Evolutionary conservation across 2,113 vertebrate species (phyloP), one percentile per base, ranked within the genome.

Genomic region (Brachyhypopomus gauderio): DNA sequence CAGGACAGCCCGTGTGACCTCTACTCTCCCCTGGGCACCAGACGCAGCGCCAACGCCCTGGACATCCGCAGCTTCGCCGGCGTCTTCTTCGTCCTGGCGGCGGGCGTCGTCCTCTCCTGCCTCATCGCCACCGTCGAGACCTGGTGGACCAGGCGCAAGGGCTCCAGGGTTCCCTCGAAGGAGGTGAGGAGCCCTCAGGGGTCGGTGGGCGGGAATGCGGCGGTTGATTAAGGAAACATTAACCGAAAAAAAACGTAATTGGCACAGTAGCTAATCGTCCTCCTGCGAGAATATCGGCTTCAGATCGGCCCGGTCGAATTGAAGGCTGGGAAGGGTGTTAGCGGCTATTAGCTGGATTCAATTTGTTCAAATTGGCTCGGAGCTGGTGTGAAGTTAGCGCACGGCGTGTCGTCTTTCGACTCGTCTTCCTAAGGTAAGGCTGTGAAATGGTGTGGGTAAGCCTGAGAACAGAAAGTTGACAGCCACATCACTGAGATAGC

Each of bases 41-140:
- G 95, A 82, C 96, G 96, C 89, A 96, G 92, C 70, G 95, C 95
- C 89, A 96, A 92, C 9, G 96, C 97, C 80, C 92, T 99, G 90
- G 97, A 99, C 91, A 98, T 99, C 90, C 97, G 97, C 91, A 99
- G 97, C 90, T 98, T 99, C 77, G 96, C 97, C 3, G 98, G 98
- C 0, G 97, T 99, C 56, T 99, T 99, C 92, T 98, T 96, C 23
- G 96, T 99, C 89, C 93, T 99, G 72, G 98, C 98, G 1, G 98
- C 96, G 12, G 98, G 98, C 0, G 95, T 99, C 85, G 94, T 99
- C 79, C 94, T 99, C n/a, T 98, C 97, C 90, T 99, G 97, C 90
- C 94, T 99, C 88, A 99, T 99, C 88, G 98, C 97, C 86, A 97
- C 98, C 93, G 93, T 99, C 91, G 98, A 99, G 92, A 98, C 96